Evolutionary conservation across 2,888 invertebrate species (phyloP), one percentile per base, ranked within the genome.

Genomic region (Fabriciana adippe): DNA sequence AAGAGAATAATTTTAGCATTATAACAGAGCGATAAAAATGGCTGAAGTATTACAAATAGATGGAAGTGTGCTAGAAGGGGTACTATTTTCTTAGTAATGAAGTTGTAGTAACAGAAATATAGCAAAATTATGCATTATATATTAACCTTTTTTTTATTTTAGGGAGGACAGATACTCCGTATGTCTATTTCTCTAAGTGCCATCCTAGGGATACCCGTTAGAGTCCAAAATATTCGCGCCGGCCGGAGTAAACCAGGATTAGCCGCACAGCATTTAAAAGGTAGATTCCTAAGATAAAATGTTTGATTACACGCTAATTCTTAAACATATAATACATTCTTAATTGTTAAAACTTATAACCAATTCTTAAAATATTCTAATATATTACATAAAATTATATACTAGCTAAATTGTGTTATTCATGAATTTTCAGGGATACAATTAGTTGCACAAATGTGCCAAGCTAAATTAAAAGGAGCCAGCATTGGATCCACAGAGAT

Each of bases 101-200:
- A 21, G 51, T 11, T 31, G 4, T 3, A 26, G 0, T 16, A 13
- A 16, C 15, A 45, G 35, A 18, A 8, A 50, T 59, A 15, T 14
- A 21, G 31, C 16, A 47, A 60, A 14, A 31, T 66, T n/a, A 15
- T 47, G 8, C 54, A 48, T 2, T 41, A 50, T 14, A 14, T 54
- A 53, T 53, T 26, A 53, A 35, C 15, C 1, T 26, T 11, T 18
- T 15, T 31, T 62, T 53, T 47, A 50, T 83, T 90, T 71, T 75
- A 97, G 97, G 98, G 98, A 67, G 98, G 98, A 0, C 98, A 99
- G 93, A 97, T 98, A 70, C 90, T 98, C 35, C 94, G 98, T 68
- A 95, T 96, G 81, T 95, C 97, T 0, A 88, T 97, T 31, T 95
- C 96, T 11, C 86, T 98, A 35, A 97, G 97, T 82, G 96, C 96